phyloP scores from a whole-genome alignment of 1,140 invertebrate genomes.

The Dendrolimus kikuchii region DNA sequence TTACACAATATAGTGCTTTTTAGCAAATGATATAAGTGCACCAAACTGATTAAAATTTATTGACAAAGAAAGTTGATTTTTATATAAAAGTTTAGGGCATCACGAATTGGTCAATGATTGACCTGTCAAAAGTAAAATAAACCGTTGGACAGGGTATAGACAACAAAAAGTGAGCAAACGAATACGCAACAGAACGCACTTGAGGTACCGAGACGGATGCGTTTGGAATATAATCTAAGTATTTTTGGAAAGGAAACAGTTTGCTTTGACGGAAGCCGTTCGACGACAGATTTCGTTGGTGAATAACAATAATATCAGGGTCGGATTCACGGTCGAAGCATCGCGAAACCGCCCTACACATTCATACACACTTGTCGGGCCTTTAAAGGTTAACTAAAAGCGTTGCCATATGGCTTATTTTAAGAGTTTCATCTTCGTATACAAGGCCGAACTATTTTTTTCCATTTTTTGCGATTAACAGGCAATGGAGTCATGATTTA shows the following conservation, averaged over 20 bases:
- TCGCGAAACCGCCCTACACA: constrained; percentile 21
- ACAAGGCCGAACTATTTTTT: no score
- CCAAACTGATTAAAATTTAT: no score
- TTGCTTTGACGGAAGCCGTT: constrained; percentile 21
- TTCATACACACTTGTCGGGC: constrained; percentile 20
- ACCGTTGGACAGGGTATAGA: no score
- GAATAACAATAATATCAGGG: constrained; percentile 35
- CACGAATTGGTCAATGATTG: no score
- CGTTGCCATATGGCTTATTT: constrained; percentile 27
- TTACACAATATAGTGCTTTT: no score
- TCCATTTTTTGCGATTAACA: no score
- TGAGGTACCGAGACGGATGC: constrained; percentile 28
- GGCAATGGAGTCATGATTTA: no score
- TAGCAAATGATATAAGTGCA: no score
- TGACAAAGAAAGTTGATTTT: no score
- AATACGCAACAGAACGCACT: constrained; percentile 26
- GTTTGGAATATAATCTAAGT: constrained; percentile 32
- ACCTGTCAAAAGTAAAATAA: no score
- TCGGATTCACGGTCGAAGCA: constrained; percentile 29
- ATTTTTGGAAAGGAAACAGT: constrained; percentile 36
- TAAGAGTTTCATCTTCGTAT: constrained; percentile 2
- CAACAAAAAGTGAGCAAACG: constrained; percentile 16
- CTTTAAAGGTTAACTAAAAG: constrained; percentile 44
- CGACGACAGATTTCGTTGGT: constrained; percentile 29
- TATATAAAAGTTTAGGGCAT: no score